Percentiles rank a stretch among this genome's conserved stretches.
Evolutionary conservation across 2,888 invertebrate species (phyloP).

Genomic region (Ferdinandea cuprea): DNA sequence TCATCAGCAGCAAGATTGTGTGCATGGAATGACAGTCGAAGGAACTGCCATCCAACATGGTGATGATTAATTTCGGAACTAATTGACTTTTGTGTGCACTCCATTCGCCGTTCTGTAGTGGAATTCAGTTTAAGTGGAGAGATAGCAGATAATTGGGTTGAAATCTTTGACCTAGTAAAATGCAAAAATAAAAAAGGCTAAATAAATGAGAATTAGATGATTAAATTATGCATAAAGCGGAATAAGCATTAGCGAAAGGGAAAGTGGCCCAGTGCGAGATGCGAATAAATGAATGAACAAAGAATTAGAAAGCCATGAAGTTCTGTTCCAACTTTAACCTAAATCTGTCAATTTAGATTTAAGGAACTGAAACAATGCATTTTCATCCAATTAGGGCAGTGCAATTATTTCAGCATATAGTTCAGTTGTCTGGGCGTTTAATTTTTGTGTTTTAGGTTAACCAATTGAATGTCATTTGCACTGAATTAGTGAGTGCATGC

Average conservation of each 20-base stretch:
- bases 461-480: too few relatives aligned
- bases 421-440: too few relatives aligned
- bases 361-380: conserved; percentile 25
- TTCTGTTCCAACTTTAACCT: conserved; percentile 18
- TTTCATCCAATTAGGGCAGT: conserved; percentile 31
- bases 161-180: conserved; percentile 54
- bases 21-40: not conserved
- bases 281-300: not conserved
- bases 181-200: not conserved
- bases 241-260: conserved; percentile 30
- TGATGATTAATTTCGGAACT: conserved; percentile 56
- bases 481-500: too few relatives aligned
- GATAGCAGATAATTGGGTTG: conserved; percentile 53
- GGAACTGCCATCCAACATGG: not conserved
- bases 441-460: too few relatives aligned
- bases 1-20: conserved; percentile 21
- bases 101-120: conserved; percentile 2
- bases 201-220: conserved; percentile 46
- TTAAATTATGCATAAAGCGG: conserved; percentile 55
- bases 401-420: not conserved
- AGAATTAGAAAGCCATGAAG: conserved; percentile 27
- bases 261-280: conserved; percentile 20
- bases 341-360: conserved; percentile 39
- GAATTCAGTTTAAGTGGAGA: conserved; percentile 6
- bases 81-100: conserved; percentile 55